A percentile compares a stretch with the other conserved stretches of the same genome.
These are phyloP conservation scores for Alloplasta piceator DNA, from an alignment of 2,888 invertebrate species.

Conservation along the genomic window DNA sequence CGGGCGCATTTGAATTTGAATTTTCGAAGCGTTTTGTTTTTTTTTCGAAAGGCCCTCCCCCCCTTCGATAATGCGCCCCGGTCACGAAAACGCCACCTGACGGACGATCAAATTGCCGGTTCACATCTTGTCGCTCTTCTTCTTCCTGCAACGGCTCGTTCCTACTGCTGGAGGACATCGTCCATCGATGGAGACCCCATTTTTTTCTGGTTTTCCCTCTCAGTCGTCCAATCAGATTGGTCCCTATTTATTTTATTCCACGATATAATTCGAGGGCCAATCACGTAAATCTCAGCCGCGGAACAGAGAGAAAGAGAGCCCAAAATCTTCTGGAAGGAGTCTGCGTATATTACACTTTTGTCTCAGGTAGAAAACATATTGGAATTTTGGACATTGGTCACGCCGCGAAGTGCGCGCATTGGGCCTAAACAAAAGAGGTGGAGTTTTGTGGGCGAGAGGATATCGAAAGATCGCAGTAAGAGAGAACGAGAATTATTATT, in stretches of 20 bases:
- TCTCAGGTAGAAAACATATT: slow-evolving; percentile 44
- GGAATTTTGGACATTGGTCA: slow-evolving; percentile 37
- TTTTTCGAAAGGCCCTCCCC: slow-evolving; percentile 45
- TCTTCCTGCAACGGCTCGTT: slow-evolving; percentile 4
- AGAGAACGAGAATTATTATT: slow-evolving; percentile 16
- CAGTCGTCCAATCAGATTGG: background rate
- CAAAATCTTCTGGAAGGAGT: background rate
- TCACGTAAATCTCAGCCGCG: background rate
- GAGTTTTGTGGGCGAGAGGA: slow-evolving; percentile 57
- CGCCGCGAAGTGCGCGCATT: slow-evolving; percentile 27
- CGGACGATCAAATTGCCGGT: slow-evolving; percentile 79
- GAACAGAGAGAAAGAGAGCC: slow-evolving; percentile 1
- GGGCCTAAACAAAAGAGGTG: slow-evolving; percentile 55
- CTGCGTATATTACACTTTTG: background rate
- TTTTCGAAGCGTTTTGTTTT: slow-evolving; percentile 71
- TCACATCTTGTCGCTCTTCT: slow-evolving; percentile 34
- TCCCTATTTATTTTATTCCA: slow-evolving; percentile 10
- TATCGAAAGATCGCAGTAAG: slow-evolving; percentile 2
- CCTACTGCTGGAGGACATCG: background rate
- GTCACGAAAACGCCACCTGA: slow-evolving; percentile 83
- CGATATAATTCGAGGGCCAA: slow-evolving; percentile 25
- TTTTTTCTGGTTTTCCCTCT: background rate
- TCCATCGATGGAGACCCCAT: background rate
- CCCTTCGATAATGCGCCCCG: slow-evolving; percentile 74
- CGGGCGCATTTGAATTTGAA: slow-evolving; percentile 80